Evolutionary conservation across 2,888 invertebrate genomes (phyloP), one percentile per base, ranked within the genome.

Genomic region (Congeria kusceri): DNA sequence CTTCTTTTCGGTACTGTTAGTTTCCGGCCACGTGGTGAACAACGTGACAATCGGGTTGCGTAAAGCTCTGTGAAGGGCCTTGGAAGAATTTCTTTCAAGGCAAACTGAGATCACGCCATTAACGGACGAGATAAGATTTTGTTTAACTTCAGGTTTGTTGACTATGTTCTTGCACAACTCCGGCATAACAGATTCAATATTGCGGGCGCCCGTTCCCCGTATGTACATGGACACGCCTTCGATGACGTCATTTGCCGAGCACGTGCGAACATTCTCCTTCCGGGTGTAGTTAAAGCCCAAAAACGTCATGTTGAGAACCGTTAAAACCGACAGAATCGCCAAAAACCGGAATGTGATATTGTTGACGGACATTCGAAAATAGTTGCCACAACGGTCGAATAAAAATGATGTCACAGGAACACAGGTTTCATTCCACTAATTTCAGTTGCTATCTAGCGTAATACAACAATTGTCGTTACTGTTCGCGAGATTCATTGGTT

Each of bases 11-110:
- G 65, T 13, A 32, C 81, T 70, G 53, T 53, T 25, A 23, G 11
- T 53, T 15, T 76, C 59, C 9, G 70, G 28, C 88, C 88, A 88
- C 4, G 86, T 83, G n/a, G 86, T 80, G 68, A 88, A 88, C 44
- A 88, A 47, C 11, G 84, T 83, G 29, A 88, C 49, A 25, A 88
- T 58, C 27, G 80, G 76, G 20, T 44, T 20, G 29, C 39, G 29
- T n/a, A 64, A 29, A 32, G 61, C 61, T 59, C 56, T 44, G 23
- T 28, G 9, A 28, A 44, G 25, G 1, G 4, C 11, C 25, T 53
- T 65, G 25, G 53, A 44, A 9, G n/a, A n/a, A 20, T 46, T 65
- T n/a, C 47, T 62, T 7, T 39, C 47, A 2, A 47, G 44, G 47
- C 83, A 83, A 5, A 58, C 46, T 23, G 69, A 44, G 15, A 83